Evolutionary conservation across 2,113 vertebrate species (phyloP).

Genomic region (Gymnarchus niloticus): DNA sequence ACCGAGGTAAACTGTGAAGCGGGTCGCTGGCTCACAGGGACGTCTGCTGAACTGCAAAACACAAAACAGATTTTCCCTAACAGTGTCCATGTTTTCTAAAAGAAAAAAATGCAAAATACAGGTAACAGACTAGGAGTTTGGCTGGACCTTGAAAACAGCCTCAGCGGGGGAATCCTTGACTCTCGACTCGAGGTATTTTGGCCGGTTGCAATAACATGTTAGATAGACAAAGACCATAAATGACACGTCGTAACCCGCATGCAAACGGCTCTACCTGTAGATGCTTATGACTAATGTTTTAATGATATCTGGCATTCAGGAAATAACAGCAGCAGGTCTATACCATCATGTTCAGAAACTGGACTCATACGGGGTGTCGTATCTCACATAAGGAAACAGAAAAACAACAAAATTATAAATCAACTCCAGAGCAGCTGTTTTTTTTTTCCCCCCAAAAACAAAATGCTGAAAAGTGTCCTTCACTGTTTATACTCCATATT

Average conservation of each 20-base stretch:
- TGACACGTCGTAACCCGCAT: background rate
- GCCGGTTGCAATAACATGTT: background rate
- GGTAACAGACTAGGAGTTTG: background rate
- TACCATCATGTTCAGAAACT: background rate
- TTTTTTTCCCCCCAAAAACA: too few relatives aligned
- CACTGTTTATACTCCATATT: background rate
- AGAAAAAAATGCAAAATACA: slow-evolving; percentile 9
- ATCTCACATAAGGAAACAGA: background rate
- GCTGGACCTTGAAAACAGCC: background rate
- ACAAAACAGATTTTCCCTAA: background rate
- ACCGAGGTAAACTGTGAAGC: background rate
- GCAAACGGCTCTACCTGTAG: background rate
- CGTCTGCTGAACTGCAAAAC: background rate
- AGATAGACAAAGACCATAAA: background rate
- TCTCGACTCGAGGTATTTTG: background rate
- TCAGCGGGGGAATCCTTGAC: background rate
- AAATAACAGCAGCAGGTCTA: background rate
- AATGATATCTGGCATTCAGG: background rate
- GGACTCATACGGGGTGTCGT: background rate
- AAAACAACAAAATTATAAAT: background rate
- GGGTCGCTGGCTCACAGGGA: background rate
- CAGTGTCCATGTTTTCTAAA: background rate
- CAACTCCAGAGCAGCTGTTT: background rate
- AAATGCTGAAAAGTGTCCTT: background rate
- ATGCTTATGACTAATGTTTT: background rate